Evolutionary conservation across 1,140 invertebrate genomes (phyloP).

Genomic region (Bombus superbus): DNA sequence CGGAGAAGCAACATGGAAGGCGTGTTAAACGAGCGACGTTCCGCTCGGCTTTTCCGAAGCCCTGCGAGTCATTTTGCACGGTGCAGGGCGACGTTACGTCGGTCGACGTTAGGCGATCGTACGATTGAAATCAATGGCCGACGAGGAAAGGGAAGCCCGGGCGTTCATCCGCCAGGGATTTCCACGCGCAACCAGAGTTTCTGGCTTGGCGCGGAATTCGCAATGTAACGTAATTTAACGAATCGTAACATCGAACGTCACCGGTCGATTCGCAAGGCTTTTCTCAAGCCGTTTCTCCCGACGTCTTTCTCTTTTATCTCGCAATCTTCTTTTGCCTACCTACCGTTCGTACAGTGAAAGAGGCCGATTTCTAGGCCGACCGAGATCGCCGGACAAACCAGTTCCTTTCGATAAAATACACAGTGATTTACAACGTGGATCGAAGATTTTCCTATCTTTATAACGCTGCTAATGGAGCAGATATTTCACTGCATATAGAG

Average conservation of each 20-base stretch:
- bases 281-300: too few relatives aligned
- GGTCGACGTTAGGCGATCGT: slow-evolving; percentile 5
- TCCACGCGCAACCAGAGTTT: not conserved
- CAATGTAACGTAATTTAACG: slow-evolving; percentile 14
- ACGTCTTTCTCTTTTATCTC: not conserved
- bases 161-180: not conserved
- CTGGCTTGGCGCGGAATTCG: not conserved
- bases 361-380: not conserved
- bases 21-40: slow-evolving; percentile 52
- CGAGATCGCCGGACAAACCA: not conserved
- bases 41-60: slow-evolving; percentile 9
- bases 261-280: not conserved
- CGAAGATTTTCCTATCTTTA: not conserved
- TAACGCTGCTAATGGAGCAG: not conserved
- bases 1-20: slow-evolving; percentile 17
- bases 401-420: not conserved
- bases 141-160: not conserved
- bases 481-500: not conserved
- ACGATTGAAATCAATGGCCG: slow-evolving; percentile 34
- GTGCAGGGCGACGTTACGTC: slow-evolving; percentile 6
- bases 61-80: slow-evolving; percentile 43
- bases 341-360: too few relatives aligned
- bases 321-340: too few relatives aligned
- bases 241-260: not conserved
- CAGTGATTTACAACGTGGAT: not conserved